These are phyloP conservation scores for Nephrotoma flavescens DNA, from an alignment of 2,888 invertebrate species.

Conservation along the genomic window DNA sequence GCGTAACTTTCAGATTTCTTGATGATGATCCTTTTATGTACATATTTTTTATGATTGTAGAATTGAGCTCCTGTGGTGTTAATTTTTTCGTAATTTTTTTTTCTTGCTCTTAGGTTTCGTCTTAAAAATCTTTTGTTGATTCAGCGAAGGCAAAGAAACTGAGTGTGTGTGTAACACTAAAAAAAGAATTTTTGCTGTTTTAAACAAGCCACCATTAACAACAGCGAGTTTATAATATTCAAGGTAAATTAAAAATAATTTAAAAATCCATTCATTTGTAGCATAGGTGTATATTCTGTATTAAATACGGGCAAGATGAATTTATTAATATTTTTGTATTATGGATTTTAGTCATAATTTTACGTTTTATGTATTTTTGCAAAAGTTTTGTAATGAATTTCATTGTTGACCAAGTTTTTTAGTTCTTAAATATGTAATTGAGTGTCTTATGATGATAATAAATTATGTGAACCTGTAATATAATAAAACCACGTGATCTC, in stretches of 20 bases:
- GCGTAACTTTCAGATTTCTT: background rate
- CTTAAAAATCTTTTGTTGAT: background rate
- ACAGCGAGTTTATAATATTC: background rate
- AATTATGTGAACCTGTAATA: too few relatives aligned
- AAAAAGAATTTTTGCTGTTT: background rate
- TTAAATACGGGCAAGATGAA: background rate
- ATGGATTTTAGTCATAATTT: background rate
- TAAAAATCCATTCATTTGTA: background rate
- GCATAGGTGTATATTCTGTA: background rate
- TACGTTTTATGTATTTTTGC: background rate
- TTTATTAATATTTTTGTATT: background rate
- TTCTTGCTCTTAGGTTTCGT: background rate
- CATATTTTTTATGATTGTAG: background rate
- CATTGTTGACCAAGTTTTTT: background rate
- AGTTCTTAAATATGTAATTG: background rate
- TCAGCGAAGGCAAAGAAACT: background rate
- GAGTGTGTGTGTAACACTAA: background rate
- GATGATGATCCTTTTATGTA: background rate
- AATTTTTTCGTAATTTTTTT: background rate
- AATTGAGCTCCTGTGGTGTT: background rate
- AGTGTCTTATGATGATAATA: background rate
- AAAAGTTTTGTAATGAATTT: background rate
- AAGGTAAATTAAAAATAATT: background rate
- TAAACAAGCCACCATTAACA: background rate
- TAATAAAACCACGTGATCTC: too few relatives aligned